Base-by-base conservation (phyloP, 2,113 vertebrate species). In the Erythrolamprus reginae region DNA sequence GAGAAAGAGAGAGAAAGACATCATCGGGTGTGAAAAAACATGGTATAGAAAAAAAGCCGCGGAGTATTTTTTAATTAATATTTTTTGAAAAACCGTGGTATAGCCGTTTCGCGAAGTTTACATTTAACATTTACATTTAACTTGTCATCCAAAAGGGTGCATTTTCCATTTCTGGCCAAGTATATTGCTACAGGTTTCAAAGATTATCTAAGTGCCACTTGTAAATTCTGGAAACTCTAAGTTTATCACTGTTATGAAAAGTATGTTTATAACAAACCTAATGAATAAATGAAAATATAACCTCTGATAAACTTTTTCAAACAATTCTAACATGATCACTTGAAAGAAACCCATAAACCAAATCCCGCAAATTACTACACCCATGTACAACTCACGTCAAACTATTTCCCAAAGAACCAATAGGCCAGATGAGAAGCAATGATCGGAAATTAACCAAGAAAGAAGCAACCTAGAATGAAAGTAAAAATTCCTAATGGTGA, bases 111-210 rank as follows among this genome's bases (percentile, higher is more conserved):
- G n/a, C n/a, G n/a, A n/a, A n/a, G n/a, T n/a, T n/a, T n/a, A n/a
- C n/a, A n/a, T n/a, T n/a, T n/a, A n/a, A n/a, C n/a, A n/a, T n/a
- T n/a, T n/a, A n/a, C 53, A 90, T 86, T 26, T 84, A 91, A 93
- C 89, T 90, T 92, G 92, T 91, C 93, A 90, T 90, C 95, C 91
- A 95, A 61, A 94, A 90, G 83, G 93, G 93, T 89, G 89, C 26
- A 82, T 91, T 93, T 95, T 92, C 92, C 47, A 61, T 94, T 89
- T 89, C 51, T 93, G 38, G 86, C 77, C 10, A 83, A 15, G 91
- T 94, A 88, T 89, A 91, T 85, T 93, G 88, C 92, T 91, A 86
- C 61, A 33, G 92, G 87, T 92, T 91, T 89, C 55, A 47, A 42
- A 89, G 42, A 65, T 84, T 58, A 88, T 83, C 83, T 58, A 77